Conservation (phyloP, 37 sponge, comb jelly and placozoan species). For the Tethya wilhelma region DNA sequence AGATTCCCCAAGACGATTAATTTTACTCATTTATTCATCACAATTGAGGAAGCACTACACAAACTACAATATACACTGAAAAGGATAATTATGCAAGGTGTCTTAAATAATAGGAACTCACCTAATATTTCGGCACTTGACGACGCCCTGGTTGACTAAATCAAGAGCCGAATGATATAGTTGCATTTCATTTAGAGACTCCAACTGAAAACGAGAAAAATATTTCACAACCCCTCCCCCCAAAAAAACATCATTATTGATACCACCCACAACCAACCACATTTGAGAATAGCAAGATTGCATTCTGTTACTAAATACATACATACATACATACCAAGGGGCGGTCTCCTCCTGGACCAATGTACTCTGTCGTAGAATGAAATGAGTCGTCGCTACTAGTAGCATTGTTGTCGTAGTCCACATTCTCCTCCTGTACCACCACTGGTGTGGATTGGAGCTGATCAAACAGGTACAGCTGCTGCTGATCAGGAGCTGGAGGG, state of each 20-base stretch:
- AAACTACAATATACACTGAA: too few species aligned
- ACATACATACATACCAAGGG: neutral
- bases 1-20: too few species aligned
- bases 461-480: too few species aligned
- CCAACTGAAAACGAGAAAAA: neutral
- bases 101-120: too few species aligned
- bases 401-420: neutral
- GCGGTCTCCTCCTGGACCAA: neutral
- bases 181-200: neutral
- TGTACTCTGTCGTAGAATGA: neutral
- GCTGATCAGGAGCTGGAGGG: too few species aligned
- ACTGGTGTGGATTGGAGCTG: too few species aligned
- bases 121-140: slow-evolving; percentile 14
- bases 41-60: too few species aligned
- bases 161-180: slow-evolving; percentile 1
- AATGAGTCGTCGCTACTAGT: neutral
- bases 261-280: too few species aligned
- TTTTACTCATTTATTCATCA: too few species aligned
- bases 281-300: too few species aligned
- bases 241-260: neutral
- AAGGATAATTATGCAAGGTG: too few species aligned
- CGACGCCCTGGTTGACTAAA: neutral
- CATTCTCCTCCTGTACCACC: neutral
- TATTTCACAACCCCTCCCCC: neutral
- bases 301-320: too few species aligned